Evolutionary conservation across 2,113 vertebrate species (phyloP).

Genomic region (Cepphus grylle): DNA sequence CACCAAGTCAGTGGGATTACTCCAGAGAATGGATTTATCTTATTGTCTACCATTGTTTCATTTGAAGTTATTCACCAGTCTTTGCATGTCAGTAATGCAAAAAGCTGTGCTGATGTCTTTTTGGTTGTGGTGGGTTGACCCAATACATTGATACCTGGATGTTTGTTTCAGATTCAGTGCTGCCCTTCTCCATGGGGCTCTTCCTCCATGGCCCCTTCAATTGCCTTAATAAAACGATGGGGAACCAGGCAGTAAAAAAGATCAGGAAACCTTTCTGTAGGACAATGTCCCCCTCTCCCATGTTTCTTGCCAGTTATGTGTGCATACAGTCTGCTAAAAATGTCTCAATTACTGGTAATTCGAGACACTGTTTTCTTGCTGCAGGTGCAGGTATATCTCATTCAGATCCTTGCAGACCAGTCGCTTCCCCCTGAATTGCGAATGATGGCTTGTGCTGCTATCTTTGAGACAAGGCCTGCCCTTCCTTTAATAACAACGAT

Average conservation of each 20-base stretch:
- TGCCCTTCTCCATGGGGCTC: neutral
- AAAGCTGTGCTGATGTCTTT: neutral
- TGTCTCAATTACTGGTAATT: neutral
- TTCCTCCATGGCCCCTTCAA: neutral
- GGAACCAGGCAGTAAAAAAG: neutral
- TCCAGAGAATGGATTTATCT: neutral
- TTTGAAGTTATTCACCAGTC: neutral
- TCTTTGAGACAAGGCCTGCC: constrained; percentile 81
- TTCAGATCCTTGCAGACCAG: constrained; percentile 79
- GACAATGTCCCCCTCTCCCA: neutral
- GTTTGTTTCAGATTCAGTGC: neutral
- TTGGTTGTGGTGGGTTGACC: neutral
- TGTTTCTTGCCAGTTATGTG: neutral
- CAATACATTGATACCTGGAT: neutral
- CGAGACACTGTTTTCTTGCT: neutral
- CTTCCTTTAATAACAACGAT: constrained; percentile 72
- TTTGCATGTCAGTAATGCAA: neutral
- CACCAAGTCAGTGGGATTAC: neutral
- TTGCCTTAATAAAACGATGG: neutral
- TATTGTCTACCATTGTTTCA: neutral
- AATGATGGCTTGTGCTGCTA: constrained; percentile 78
- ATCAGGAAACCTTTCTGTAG: neutral
- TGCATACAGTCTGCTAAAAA: neutral
- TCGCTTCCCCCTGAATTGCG: constrained; percentile 74
- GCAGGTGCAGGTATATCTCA: constrained; percentile 79